Base-by-base conservation (phyloP, 2,797 vertebrate species). In the Cryptoblepharus egeriae region DNA sequence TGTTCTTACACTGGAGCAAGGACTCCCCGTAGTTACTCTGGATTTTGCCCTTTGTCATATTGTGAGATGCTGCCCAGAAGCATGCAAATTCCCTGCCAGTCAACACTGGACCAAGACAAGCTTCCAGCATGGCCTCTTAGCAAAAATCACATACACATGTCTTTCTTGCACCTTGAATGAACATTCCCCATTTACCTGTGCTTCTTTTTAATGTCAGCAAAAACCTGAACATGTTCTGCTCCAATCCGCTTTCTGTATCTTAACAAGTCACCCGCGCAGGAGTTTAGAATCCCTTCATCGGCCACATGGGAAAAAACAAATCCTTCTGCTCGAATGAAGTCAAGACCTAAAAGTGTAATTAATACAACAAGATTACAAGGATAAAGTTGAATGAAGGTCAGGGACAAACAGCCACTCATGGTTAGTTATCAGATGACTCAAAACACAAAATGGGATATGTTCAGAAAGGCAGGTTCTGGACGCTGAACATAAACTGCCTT, bases 181-280 rank as follows among this genome's bases (percentile, higher is more conserved):
- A 73, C 60, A 57, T 15, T 18, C 77, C 65, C 9, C 61, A 80
- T 76, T 95, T 92, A 98, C 97, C 96, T 96, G 93, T 97, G 97
- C 67, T 97, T 98, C 93, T 98, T 98, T 84, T 98, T 98, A 87
- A 98, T 96, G 90, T 99, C 98, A 0, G 97, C 97, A 73, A 97
- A 97, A 90, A 98, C 95, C 79, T 96, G 96, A 85, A 98, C 85
- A 30, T 95, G 95, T 75, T 98, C 96, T 20, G 97, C 97, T 86
- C 97, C 97, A 0, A 98, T 95, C 76, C 92, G 93, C 85, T 93
- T 97, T 69, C 97, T 96, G 86, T 97, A 98, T 60, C 97, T 91
- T 85, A 98, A 93, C 57, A 98, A 91, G 57, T 96, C 92, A 15
- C 97, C 97, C 0, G 97, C 97, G 37, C 97, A 97, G 30, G 97